Conservation (phyloP, 2,888 invertebrate species). For the Tenthredo mesomela region DNA sequence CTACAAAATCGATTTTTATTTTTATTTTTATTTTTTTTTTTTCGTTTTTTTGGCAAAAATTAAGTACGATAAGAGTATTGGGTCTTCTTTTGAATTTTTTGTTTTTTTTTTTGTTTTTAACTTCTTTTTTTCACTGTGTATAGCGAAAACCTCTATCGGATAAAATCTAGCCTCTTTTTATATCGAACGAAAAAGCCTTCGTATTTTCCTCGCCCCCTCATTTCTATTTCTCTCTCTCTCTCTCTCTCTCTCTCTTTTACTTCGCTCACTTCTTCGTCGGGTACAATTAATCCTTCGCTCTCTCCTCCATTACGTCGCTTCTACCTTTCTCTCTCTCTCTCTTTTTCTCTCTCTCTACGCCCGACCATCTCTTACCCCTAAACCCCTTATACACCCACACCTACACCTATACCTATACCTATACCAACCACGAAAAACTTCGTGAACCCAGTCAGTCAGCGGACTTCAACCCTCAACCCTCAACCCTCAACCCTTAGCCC, state of each 20-base stretch:
- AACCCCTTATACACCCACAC: background rate
- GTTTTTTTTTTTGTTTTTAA: background rate
- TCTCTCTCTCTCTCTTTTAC: background rate
- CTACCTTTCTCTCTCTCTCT: background rate
- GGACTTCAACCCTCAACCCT: conserved; percentile 9
- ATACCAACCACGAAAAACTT: conserved; percentile 29
- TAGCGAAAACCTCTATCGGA: background rate
- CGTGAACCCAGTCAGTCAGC: conserved; percentile 32
- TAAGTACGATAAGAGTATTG: too few relatives aligned
- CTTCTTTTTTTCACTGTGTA: background rate
- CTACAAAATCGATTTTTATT: background rate
- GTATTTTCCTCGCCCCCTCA: background rate
- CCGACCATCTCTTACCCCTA: conserved; percentile 15
- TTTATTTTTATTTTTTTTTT: background rate
- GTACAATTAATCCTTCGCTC: conserved; percentile 42
- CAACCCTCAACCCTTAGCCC: background rate
- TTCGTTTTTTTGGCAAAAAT: background rate
- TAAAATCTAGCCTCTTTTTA: conserved; percentile 30
- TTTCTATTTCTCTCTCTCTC: background rate
- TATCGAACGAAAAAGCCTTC: conserved; percentile 18
- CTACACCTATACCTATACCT: background rate
- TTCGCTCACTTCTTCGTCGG: conserved; percentile 52
- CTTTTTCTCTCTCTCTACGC: background rate
- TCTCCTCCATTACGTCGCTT: conserved; percentile 23
- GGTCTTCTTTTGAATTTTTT: background rate